A percentile compares a stretch with the other conserved stretches of the same genome.
phyloP scores from a whole-genome alignment of 2,888 invertebrate genomes.

The Drosophila siamana region DNA sequence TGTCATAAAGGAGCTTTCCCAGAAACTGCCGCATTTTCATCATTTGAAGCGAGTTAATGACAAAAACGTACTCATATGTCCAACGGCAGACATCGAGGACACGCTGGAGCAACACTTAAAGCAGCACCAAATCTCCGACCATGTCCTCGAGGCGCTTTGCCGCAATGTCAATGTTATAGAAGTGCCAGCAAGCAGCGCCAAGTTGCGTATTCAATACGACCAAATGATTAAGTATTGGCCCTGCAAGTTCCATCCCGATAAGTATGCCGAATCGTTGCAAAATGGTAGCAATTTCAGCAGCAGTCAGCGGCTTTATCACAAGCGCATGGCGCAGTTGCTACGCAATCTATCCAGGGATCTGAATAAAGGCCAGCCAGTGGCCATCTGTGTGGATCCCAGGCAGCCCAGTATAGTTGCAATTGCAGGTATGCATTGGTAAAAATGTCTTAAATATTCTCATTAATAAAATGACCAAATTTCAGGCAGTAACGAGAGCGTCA shows the following conservation, averaged over 20 bases:
- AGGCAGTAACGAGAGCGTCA: slow-evolving; percentile 16
- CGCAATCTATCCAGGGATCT: slow-evolving; percentile 66
- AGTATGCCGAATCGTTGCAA: slow-evolving; percentile 89
- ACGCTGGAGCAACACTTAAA: slow-evolving; percentile 85
- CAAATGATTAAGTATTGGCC: slow-evolving; percentile 90
- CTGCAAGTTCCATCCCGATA: slow-evolving; percentile 93
- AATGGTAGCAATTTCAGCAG: slow-evolving; percentile 88
- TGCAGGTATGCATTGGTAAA: slow-evolving; percentile 76
- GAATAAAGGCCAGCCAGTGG: slow-evolving; percentile 84
- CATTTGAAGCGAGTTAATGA: slow-evolving; percentile 91
- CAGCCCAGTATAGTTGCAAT: slow-evolving; percentile 89
- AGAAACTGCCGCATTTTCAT: slow-evolving; percentile 87
- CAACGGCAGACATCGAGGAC: slow-evolving; percentile 80
- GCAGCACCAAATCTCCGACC: slow-evolving; percentile 48
- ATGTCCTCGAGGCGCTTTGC: slow-evolving; percentile 61
- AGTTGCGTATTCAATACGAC: slow-evolving; percentile 89
- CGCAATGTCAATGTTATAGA: slow-evolving; percentile 86
- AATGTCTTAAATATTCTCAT: not conserved
- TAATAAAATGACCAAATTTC: not conserved
- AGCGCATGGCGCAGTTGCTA: slow-evolving; percentile 87
- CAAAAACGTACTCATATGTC: slow-evolving; percentile 87
- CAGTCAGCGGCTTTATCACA: slow-evolving; percentile 87
- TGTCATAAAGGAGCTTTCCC: slow-evolving; percentile 87
- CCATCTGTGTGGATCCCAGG: slow-evolving; percentile 91
- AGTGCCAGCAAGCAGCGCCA: slow-evolving; percentile 88